Evolutionary conservation across 2,113 vertebrate species (phyloP), one percentile per base, ranked within the genome.

Genomic region (Rhynchomys soricoides): DNA sequence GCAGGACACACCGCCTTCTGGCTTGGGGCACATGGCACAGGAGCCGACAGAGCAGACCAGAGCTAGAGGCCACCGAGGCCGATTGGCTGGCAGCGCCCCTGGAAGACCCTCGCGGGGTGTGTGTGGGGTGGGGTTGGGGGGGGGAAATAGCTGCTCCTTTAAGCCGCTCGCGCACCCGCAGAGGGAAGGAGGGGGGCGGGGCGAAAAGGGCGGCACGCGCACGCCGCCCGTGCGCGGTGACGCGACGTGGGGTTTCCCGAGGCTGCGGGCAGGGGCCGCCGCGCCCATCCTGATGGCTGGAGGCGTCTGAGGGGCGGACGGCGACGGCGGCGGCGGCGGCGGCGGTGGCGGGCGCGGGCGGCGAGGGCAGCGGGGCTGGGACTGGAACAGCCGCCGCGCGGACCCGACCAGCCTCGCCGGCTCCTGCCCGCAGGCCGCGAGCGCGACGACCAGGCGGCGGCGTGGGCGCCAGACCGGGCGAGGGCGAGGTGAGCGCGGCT

Each of bases 281-380:
- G 98, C 98, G 97, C 98, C 98, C 98, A 98, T 98, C 98, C 97
- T 98, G 97, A 98, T 98, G 98, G 98, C 98, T 98, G 98, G 98
- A 98, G 98, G 98, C 96, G 97, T 98, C 98, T 98, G 97, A 98
- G 98, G 98, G 98, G 97, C 94, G 97, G 98, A 97, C 98, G 97
- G 96, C 96, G 98, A 95, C 95, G 97, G 97, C 93, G 97, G 97
- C 95, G 96, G 96, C 93, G 66, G 97, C 95, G 96, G 96, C 93
- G 66, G 83, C 90, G 94, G 97, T 64, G 86, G 97, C 97, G 97
- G 98, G 95, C 70, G 95, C 86, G 93, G 95, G 85, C 96, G 96
- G 81, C 62, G 93, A 86, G 94, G 89, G 97, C 86, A 88, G 95
- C 93, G 88, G 97, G 83, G 96, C 82, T 92, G 87, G 89, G 85